These are phyloP conservation scores for Sebastes goodei DNA, from an alignment of 2,797 vertebrate species.

Conservation along the genomic window DNA sequence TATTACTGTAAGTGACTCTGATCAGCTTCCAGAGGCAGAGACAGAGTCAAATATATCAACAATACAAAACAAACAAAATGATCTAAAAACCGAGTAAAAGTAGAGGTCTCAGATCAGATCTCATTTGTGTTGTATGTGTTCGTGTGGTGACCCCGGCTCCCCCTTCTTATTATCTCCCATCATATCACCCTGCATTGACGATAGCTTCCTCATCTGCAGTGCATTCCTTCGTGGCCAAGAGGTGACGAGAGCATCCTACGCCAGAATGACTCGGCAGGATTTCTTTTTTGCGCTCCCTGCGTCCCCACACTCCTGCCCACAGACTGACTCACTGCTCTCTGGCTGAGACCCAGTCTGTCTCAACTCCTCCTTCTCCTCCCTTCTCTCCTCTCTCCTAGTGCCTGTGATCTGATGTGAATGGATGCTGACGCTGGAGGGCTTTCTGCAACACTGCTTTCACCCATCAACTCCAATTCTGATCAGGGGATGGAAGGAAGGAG, in stretches of 20 bases:
- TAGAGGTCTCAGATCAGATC: neutral
- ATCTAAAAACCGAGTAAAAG: neutral
- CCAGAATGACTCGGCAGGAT: slow-evolving; percentile 81
- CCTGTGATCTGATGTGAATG: slow-evolving; percentile 68
- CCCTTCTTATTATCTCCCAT: slow-evolving; percentile 55
- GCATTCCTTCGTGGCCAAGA: slow-evolving; percentile 66
- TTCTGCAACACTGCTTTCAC: slow-evolving; percentile 66
- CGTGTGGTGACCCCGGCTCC: neutral
- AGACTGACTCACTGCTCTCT: slow-evolving; percentile 76
- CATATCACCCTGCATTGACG: slow-evolving; percentile 48
- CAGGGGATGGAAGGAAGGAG: neutral
- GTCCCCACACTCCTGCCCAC: slow-evolving; percentile 72
- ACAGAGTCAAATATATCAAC: neutral
- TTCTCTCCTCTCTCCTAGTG: slow-evolving; percentile 34
- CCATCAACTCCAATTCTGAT: slow-evolving; percentile 62
- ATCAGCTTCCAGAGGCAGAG: neutral
- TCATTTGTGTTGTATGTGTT: slow-evolving; percentile 16
- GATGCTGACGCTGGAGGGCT: slow-evolving; percentile 55
- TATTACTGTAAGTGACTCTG: neutral
- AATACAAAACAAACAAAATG: neutral
- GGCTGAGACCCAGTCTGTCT: slow-evolving; percentile 76
- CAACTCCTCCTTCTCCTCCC: slow-evolving; percentile 61
- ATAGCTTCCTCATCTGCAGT: slow-evolving; percentile 61
- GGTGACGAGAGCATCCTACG: slow-evolving; percentile 72
- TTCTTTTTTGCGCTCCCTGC: slow-evolving; percentile 63